Conservation (phyloP, 1,140 invertebrate genomes). For the Tetraneura akinire region DNA sequence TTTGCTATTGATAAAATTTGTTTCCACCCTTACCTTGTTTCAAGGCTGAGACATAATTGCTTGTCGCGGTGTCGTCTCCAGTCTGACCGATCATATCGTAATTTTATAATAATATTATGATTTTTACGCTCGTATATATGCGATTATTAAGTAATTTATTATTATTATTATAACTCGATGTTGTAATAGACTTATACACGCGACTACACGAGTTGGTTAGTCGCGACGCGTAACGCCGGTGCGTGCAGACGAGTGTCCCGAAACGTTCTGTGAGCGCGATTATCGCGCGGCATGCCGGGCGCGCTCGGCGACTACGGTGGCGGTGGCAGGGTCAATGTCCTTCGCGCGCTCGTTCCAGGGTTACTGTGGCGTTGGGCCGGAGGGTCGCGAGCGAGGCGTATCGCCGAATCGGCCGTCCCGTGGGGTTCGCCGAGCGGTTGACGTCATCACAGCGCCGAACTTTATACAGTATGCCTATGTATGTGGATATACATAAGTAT, state of each 20-base stretch:
- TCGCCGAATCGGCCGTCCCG: not conserved
- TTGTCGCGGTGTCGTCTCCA: not conserved
- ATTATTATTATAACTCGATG: not conserved
- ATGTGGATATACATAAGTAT: not conserved
- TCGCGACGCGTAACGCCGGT: not conserved
- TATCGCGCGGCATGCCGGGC: conserved; percentile 20
- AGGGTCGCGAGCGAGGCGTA: not conserved
- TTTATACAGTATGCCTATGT: not conserved
- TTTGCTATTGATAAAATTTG: too few species aligned
- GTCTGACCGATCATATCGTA: conserved; percentile 1
- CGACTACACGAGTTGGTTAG: not conserved
- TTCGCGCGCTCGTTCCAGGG: conserved; percentile 40
- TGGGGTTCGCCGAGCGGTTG: conserved; percentile 25
- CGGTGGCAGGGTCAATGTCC: conserved; percentile 45
- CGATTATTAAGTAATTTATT: not conserved
- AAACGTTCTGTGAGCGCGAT: conserved; percentile 19
- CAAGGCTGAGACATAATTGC: too few species aligned
- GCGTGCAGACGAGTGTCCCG: not conserved
- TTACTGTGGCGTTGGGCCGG: conserved; percentile 14
- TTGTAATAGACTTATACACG: not conserved
- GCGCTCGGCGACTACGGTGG: not conserved
- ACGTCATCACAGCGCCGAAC: conserved; percentile 15
- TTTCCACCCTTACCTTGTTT: conserved; percentile 36
- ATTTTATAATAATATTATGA: too few species aligned
- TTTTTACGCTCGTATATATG: not conserved